phyloP scores from a whole-genome alignment of 1,140 invertebrate genomes.

The Trichonephila clavipes region DNA sequence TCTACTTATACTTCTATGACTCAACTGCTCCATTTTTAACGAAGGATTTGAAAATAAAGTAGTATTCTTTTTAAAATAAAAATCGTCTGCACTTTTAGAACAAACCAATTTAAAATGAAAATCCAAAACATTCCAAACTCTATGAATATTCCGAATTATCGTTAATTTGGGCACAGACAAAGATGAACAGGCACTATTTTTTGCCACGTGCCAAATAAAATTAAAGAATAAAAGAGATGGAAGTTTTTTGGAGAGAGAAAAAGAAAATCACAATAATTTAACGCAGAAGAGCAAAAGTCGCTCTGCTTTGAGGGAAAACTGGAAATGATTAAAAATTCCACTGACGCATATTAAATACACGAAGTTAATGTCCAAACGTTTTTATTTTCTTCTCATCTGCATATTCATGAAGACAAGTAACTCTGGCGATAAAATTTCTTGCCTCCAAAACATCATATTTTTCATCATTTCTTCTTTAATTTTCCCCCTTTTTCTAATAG shows the following conservation, averaged over 20 bases:
- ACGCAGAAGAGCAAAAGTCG: neutral
- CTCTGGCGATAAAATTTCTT: constrained; percentile 16
- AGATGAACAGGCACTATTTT: neutral
- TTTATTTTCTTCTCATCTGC: constrained; percentile 20
- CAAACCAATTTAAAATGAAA: constrained; percentile 41
- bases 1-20: constrained; percentile 14
- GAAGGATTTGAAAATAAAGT: neutral
- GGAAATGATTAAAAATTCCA: constrained; percentile 51
- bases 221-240: constrained; percentile 1
- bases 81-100: neutral
- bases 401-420: constrained; percentile 56
- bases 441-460: constrained; percentile 42
- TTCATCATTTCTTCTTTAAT: neutral
- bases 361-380: constrained; percentile 34
- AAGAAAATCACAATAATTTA: neutral
- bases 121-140: neutral
- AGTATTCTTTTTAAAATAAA: neutral
- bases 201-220: neutral
- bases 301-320: constrained; percentile 28
- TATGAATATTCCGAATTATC: constrained; percentile 55
- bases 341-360: constrained; percentile 58
- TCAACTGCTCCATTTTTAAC: neutral
- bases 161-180: constrained; percentile 3
- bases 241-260: neutral
- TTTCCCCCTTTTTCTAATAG: neutral